A percentile compares a stretch with the other conserved stretches of the same genome.
phyloP scores from a whole-genome alignment of 2,113 vertebrate genomes.

The Salminus brasiliensis region DNA sequence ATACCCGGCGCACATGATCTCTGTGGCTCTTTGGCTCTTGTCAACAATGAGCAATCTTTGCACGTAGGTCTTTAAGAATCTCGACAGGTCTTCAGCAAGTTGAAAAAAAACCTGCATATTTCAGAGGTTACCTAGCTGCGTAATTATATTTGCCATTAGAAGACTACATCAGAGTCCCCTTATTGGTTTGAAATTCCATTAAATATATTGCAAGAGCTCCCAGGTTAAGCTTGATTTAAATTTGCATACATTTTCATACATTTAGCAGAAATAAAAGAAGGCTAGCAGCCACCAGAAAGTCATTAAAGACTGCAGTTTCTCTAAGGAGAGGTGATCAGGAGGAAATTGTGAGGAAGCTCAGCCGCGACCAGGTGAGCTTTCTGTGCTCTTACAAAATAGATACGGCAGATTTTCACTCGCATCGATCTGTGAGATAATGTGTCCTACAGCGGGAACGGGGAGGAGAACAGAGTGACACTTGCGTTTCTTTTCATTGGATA shows the following conservation, averaged over 20 bases:
- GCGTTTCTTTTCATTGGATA: neutral
- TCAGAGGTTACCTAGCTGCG: constrained; percentile 79
- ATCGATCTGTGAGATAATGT: constrained; percentile 39
- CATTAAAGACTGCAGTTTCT: constrained; percentile 90
- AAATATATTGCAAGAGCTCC: constrained; percentile 94
- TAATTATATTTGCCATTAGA: constrained; percentile 92
- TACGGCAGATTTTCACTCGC: constrained; percentile 51
- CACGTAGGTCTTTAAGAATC: constrained; percentile 62
- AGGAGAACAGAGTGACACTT: neutral
- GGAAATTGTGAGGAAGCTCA: constrained; percentile 71
- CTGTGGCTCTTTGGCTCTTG: constrained; percentile 40
- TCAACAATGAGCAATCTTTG: constrained; percentile 42
- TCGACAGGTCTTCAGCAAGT: constrained; percentile 65
- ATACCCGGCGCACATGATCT: constrained; percentile 21
- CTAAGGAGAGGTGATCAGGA: constrained; percentile 82
- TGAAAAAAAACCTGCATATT: constrained; percentile 75
- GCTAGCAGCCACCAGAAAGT: constrained; percentile 91
- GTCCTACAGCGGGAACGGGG: constrained; percentile 32
- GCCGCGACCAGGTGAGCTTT: constrained; percentile 86
- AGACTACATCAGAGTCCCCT: constrained; percentile 80
- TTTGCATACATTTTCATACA: constrained; percentile 99
- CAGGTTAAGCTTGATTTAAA: constrained; percentile 99
- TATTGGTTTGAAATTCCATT: constrained; percentile 98
- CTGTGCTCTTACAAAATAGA: constrained; percentile 45
- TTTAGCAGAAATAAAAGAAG: constrained; percentile 99